These are phyloP conservation scores for Malurus melanocephalus DNA, from an alignment of 2,113 vertebrate species.

Conservation along the genomic window DNA sequence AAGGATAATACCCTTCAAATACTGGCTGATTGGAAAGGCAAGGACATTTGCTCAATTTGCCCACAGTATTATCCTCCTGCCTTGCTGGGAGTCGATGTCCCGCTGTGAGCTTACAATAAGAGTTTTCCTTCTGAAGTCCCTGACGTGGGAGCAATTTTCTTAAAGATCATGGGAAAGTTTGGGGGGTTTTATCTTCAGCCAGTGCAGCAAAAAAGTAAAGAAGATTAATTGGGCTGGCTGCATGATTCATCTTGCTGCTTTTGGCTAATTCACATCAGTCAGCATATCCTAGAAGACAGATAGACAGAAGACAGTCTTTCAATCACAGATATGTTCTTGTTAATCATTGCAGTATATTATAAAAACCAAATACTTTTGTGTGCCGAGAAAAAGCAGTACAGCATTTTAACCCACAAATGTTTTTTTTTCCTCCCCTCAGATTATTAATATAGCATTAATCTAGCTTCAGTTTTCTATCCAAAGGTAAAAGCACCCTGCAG, in stretches of 20 bases:
- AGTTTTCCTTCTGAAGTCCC: conserved; percentile 14
- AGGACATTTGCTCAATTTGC: conserved; percentile 47
- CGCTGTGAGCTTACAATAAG: conserved; percentile 29
- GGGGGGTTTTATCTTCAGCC: conserved; percentile 8
- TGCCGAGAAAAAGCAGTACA: background rate
- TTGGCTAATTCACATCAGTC: background rate
- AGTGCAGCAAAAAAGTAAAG: conserved; percentile 23
- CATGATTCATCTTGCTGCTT: background rate
- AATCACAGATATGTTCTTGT: background rate
- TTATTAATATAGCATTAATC: background rate
- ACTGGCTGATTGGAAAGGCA: conserved; percentile 11
- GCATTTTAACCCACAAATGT: background rate
- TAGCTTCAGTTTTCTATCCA: background rate
- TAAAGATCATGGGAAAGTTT: conserved; percentile 38
- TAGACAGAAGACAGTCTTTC: background rate
- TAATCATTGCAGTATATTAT: background rate
- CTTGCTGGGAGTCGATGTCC: conserved; percentile 14
- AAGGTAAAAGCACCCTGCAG: background rate
- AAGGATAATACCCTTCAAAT: conserved; percentile 45
- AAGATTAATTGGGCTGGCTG: background rate
- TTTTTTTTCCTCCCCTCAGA: fast-evolving
- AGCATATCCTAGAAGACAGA: background rate
- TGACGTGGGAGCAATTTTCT: background rate
- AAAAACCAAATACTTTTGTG: background rate
- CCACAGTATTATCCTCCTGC: conserved; percentile 1